These are phyloP conservation scores for Cryptoprocta ferox DNA, from an alignment of 2,797 vertebrate genomes.

Conservation along the genomic window DNA sequence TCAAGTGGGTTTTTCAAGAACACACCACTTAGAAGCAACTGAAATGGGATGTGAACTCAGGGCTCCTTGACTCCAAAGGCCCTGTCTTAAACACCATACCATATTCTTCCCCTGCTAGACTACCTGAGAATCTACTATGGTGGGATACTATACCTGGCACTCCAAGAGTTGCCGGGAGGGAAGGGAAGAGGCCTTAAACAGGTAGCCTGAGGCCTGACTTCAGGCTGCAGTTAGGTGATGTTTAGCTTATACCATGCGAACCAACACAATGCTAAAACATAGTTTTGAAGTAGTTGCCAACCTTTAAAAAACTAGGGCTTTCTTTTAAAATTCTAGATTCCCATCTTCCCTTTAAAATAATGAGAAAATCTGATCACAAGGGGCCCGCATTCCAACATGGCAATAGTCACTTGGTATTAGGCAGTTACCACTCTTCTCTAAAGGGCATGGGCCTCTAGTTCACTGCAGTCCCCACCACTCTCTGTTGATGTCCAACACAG, in stretches of 20 bases:
- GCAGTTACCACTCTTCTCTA: neutral
- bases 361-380: neutral
- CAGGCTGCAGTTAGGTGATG: neutral
- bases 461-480: neutral
- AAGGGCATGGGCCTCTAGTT: neutral
- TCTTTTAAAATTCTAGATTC: neutral
- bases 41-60: neutral
- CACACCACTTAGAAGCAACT: neutral
- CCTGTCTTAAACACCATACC: neutral
- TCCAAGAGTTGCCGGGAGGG: neutral
- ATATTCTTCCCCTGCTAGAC: neutral
- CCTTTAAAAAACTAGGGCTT: constrained; percentile 37
- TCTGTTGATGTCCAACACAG: neutral
- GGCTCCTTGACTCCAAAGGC: neutral
- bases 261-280: neutral
- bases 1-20: neutral
- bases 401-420: neutral
- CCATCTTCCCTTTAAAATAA: neutral
- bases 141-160: neutral
- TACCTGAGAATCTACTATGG: neutral
- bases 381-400: neutral
- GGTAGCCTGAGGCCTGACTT: neutral
- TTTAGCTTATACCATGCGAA: neutral
- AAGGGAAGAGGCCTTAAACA: neutral
- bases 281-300: constrained; percentile 4